A percentile compares a stretch with the other conserved stretches of the same genome.
Conservation (phyloP, 2,113 vertebrate species). For the Phoxinus phoxinus region DNA sequence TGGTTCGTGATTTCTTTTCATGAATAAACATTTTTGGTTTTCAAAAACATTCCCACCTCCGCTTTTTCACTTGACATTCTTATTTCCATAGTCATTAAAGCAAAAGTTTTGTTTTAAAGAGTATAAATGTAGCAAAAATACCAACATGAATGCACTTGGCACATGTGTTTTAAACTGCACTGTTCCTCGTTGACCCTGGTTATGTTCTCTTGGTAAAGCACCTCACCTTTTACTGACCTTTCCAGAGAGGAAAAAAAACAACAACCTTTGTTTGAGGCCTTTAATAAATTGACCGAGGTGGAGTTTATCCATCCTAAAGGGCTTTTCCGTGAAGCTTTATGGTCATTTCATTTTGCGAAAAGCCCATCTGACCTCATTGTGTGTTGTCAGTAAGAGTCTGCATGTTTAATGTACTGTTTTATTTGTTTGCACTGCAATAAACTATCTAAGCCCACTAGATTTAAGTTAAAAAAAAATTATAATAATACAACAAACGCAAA, state of each 20-base stretch:
- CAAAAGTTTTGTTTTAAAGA: background rate
- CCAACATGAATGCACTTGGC: background rate
- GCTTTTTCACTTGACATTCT: background rate
- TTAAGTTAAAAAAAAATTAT: background rate
- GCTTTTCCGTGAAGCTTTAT: slow-evolving; percentile 33
- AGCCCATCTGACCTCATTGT: slow-evolving; percentile 28
- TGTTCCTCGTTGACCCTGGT: background rate
- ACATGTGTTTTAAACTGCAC: background rate
- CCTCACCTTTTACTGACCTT: background rate
- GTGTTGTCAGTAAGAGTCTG: background rate
- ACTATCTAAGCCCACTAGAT: background rate
- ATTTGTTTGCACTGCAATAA: slow-evolving; percentile 23
- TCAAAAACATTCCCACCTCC: too few relatives aligned
- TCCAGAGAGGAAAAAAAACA: background rate
- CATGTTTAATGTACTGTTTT: slow-evolving; percentile 30
- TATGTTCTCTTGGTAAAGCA: background rate
- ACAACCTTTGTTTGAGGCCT: background rate
- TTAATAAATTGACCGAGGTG: background rate
- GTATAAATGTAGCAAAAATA: background rate
- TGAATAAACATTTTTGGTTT: too few relatives aligned
- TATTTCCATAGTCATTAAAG: background rate
- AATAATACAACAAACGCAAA: background rate
- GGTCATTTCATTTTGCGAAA: background rate
- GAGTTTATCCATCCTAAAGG: slow-evolving; percentile 20
- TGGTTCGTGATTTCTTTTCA: too few relatives aligned